Evolutionary conservation across 2,888 invertebrate species (phyloP).

Genomic region (Lomographa bimaculata): DNA sequence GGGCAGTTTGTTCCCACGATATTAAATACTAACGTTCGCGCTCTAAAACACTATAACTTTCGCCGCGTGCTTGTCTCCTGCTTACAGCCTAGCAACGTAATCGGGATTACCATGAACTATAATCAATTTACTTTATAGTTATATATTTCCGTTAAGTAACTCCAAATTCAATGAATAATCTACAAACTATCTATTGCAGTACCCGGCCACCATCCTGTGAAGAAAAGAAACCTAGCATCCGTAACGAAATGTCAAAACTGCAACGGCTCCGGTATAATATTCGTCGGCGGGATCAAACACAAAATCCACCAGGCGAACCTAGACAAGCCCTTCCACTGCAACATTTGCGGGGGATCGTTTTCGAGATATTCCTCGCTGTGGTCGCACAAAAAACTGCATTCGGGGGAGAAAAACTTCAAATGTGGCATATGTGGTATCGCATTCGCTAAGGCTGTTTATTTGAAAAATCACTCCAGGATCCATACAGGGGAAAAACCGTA

Average conservation of each 20-base stretch:
- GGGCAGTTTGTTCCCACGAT: no score
- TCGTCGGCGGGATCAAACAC: slow-evolving; percentile 87
- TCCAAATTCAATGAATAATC: no score
- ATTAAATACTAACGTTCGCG: no score
- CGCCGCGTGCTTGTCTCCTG: no score
- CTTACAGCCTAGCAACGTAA: no score
- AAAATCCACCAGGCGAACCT: slow-evolving; percentile 83
- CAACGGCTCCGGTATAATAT: slow-evolving; percentile 94
- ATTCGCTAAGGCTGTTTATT: slow-evolving; percentile 95
- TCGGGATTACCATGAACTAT: no score
- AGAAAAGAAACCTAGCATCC: slow-evolving; percentile 91
- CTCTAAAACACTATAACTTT: no score
- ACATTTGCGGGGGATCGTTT: slow-evolving; percentile 93
- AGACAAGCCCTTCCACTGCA: slow-evolving; percentile 94
- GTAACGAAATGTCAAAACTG: slow-evolving; percentile 95
- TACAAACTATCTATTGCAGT: slow-evolving; percentile 57
- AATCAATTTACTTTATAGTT: no score
- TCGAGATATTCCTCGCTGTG: slow-evolving; percentile 94
- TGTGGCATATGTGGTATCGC: slow-evolving; percentile 94
- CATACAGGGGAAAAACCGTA: slow-evolving; percentile 89
- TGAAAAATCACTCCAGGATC: slow-evolving; percentile 94
- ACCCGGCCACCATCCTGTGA: slow-evolving; percentile 89
- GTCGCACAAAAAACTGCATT: slow-evolving; percentile 95
- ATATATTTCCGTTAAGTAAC: no score
- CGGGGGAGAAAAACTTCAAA: slow-evolving; percentile 93